phyloP scores from a whole-genome alignment of 2,113 vertebrate genomes.

The Brachyistius frenatus region DNA sequence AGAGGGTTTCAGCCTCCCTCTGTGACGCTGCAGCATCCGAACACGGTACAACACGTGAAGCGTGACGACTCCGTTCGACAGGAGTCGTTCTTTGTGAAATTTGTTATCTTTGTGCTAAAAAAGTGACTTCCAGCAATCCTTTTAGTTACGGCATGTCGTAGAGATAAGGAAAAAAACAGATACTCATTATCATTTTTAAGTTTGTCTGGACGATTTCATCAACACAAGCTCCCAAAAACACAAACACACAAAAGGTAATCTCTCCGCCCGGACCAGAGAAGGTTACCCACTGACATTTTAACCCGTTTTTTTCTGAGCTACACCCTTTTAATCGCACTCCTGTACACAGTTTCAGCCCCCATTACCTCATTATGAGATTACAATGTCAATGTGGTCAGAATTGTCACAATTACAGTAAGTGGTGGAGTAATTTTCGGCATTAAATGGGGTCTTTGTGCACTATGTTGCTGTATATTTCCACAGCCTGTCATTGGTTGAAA shows the following conservation, averaged over 20 bases:
- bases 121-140: neutral
- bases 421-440: conserved; percentile 73
- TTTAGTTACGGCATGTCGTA: neutral
- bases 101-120: conserved; percentile 1
- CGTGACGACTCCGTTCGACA: neutral
- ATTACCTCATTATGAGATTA: conserved; percentile 84
- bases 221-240: conserved; percentile 12
- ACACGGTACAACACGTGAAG: conserved; percentile 20
- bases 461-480: conserved; percentile 41
- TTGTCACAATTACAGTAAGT: conserved; percentile 82
- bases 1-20: conserved; percentile 17
- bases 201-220: too few species aligned
- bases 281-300: conserved; percentile 63
- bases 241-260: conserved; percentile 18
- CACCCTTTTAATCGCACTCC: conserved; percentile 73
- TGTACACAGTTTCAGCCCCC: conserved; percentile 76
- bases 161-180: conserved; percentile 8
- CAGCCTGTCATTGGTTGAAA: conserved; percentile 57
- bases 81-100: conserved; percentile 15
- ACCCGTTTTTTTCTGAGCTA: conserved; percentile 52
- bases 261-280: conserved; percentile 38
- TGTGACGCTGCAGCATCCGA: conserved; percentile 7
- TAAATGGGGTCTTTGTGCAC: conserved; percentile 76
- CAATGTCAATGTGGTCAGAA: conserved; percentile 77
- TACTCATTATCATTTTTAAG: too few species aligned